Evolutionary conservation across 2,888 invertebrate genomes (phyloP).

Genomic region (Allophyes oxyacanthae): DNA sequence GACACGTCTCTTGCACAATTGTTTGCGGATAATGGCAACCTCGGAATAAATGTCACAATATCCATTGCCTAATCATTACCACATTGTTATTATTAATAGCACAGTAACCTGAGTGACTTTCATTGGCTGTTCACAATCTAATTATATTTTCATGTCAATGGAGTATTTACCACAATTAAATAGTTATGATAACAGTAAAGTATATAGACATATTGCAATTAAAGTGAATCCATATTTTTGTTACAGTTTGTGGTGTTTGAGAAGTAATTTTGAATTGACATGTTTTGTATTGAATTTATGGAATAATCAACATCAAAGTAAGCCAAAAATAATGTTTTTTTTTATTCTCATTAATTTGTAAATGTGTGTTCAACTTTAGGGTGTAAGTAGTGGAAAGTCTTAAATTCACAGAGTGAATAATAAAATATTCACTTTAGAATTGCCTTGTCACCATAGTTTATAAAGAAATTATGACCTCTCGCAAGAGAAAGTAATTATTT

Average conservation of each 20-base stretch:
- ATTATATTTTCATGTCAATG: slow-evolving; percentile 68
- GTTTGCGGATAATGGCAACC: slow-evolving; percentile 99
- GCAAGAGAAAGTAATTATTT: slow-evolving; percentile 76
- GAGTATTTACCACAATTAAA: slow-evolving; percentile 44
- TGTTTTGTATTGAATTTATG: slow-evolving; percentile 62
- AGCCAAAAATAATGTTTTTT: slow-evolving; percentile 82
- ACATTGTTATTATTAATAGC: slow-evolving; percentile 53
- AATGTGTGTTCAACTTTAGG: slow-evolving; percentile 86
- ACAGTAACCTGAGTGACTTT: slow-evolving; percentile 55
- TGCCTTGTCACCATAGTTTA: slow-evolving; percentile 74
- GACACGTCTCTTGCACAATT: slow-evolving; percentile 99
- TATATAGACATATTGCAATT: slow-evolving; percentile 49
- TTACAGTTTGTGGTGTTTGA: slow-evolving; percentile 64
- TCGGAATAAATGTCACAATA: slow-evolving; percentile 99
- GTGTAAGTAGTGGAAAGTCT: slow-evolving; percentile 78
- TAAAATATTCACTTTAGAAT: slow-evolving; percentile 63
- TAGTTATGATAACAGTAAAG: slow-evolving; percentile 37
- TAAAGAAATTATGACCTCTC: slow-evolving; percentile 71
- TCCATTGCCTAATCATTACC: slow-evolving; percentile 93
- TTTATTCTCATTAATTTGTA: slow-evolving; percentile 72
- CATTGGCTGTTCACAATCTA: slow-evolving; percentile 64
- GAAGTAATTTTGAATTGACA: slow-evolving; percentile 61
- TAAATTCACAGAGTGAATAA: slow-evolving; percentile 69
- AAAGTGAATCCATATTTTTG: slow-evolving; percentile 60
- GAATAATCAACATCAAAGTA: slow-evolving; percentile 75